Evolutionary conservation across 2,797 vertebrate genomes (phyloP).

Genomic region (Huso huso): DNA sequence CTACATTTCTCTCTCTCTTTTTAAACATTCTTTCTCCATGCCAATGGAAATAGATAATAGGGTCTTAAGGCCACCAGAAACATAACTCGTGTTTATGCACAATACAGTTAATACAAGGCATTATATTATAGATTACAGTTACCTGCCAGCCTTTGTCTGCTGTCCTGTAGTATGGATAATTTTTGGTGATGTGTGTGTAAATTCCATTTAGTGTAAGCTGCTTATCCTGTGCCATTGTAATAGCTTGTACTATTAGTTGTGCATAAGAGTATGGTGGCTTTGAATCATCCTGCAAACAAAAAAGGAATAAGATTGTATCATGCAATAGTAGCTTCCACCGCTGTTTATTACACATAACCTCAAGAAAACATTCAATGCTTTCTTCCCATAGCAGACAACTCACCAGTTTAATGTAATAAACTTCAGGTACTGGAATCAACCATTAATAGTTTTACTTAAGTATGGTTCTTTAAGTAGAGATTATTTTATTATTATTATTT

Average conservation of each 20-base stretch:
- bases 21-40: background rate
- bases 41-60: too few relatives aligned
- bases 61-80: slow-evolving; percentile 2
- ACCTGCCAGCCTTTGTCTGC: slow-evolving; percentile 99
- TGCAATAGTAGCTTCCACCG: too few relatives aligned
- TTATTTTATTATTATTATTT: too few relatives aligned
- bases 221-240: slow-evolving; percentile 91
- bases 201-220: slow-evolving; percentile 96
- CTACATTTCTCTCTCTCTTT: slow-evolving; percentile 9
- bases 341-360: too few relatives aligned
- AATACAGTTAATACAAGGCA: background rate
- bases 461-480: too few relatives aligned
- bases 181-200: slow-evolving; percentile 96
- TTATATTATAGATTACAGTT: slow-evolving; percentile 10
- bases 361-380: too few relatives aligned
- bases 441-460: too few relatives aligned
- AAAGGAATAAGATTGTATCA: background rate
- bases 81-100: background rate
- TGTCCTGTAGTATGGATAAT: slow-evolving; percentile 94
- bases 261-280: slow-evolving; percentile 97
- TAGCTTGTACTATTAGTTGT: slow-evolving; percentile 95
- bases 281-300: slow-evolving; percentile 75
- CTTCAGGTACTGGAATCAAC: too few relatives aligned
- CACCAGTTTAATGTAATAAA: too few relatives aligned
- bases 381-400: too few relatives aligned